Percentiles rank a stretch among this genome's conserved stretches.
Conservation (phyloP, 53 echinoderm and acorn worm genomes). For the Arbacia lixula region DNA sequence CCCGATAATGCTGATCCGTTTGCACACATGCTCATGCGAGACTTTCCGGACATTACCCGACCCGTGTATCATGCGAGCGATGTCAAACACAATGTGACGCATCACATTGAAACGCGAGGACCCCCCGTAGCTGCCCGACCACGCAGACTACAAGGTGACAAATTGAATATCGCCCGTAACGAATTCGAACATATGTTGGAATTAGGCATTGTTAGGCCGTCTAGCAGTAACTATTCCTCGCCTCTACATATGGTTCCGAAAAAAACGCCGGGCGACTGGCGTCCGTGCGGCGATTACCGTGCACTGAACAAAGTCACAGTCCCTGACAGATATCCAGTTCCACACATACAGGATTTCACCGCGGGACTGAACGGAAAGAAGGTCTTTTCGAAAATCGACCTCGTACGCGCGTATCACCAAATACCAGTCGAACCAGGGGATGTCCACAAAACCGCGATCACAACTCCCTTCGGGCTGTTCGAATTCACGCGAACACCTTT, state of each 20-base stretch:
- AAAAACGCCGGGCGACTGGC: constrained; percentile 44
- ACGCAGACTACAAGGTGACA: too few relatives aligned
- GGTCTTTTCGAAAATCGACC: constrained; percentile 43
- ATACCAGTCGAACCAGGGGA: constrained; percentile 40
- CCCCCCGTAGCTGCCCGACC: too few relatives aligned
- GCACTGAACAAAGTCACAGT: constrained; percentile 32
- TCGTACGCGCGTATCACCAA: constrained; percentile 48
- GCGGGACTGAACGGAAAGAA: constrained; percentile 9
- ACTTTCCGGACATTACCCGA: too few relatives aligned
- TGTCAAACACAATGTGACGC: too few relatives aligned
- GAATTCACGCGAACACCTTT: constrained; percentile 73
- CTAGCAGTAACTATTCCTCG: constrained; percentile 44
- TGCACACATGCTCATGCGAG: too few relatives aligned
- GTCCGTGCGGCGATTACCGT: constrained; percentile 59
- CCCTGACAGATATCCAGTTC: constrained; percentile 38
- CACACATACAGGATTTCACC: constrained; percentile 54
- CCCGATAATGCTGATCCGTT: too few relatives aligned
- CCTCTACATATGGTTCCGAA: constrained; percentile 55
- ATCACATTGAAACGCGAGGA: too few relatives aligned
- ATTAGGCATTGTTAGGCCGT: constrained; percentile 29
- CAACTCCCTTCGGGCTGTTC: constrained; percentile 64
- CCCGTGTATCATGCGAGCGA: too few relatives aligned
- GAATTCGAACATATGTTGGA: too few relatives aligned
- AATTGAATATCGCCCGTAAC: too few relatives aligned
- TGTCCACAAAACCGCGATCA: too few relatives aligned